These are phyloP conservation scores for Metaphire vulgaris DNA, from an alignment of 1,140 invertebrate genomes.

Conservation along the genomic window DNA sequence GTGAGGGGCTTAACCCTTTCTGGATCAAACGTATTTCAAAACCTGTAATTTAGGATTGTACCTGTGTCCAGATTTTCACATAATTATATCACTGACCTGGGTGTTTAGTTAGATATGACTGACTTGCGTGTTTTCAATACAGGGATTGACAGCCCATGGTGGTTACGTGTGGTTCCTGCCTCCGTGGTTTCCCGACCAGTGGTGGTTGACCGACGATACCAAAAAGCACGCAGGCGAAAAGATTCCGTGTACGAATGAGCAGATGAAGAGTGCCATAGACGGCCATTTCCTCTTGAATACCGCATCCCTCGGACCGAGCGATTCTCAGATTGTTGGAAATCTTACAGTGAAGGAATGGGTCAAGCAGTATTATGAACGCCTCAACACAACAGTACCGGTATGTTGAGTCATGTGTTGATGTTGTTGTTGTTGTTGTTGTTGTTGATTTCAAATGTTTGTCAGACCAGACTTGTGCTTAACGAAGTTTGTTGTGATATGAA, in stretches of 20 bases:
- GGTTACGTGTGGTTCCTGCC: conserved; percentile 80
- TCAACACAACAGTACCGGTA: conserved; percentile 6
- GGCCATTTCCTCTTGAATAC: conserved; percentile 69
- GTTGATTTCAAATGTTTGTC: too few relatives aligned
- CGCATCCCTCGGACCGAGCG: conserved; percentile 56
- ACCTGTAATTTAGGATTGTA: background rate
- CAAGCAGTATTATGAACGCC: conserved; percentile 49
- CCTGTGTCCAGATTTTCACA: background rate
- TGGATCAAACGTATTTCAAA: too few relatives aligned
- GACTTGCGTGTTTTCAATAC: conserved; percentile 33
- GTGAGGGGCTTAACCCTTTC: conserved; percentile 44
- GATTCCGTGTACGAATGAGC: conserved; percentile 59
- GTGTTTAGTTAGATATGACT: background rate
- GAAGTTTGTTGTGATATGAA: too few relatives aligned
- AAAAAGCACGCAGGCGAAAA: conserved; percentile 48
- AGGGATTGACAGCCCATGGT: conserved; percentile 59
- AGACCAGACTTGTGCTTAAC: too few relatives aligned
- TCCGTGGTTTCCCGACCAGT: conserved; percentile 62
- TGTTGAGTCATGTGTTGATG: background rate
- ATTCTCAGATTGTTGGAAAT: conserved; percentile 35
- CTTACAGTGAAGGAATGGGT: conserved; percentile 50
- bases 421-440: background rate
- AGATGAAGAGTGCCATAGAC: conserved; percentile 66
- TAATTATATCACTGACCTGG: background rate
- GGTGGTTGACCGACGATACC: conserved; percentile 63